Percentiles rank a stretch among this genome's conserved stretches.
Evolutionary conservation across 2,888 invertebrate species (phyloP).

Genomic region (Habroteleia sp.): DNA sequence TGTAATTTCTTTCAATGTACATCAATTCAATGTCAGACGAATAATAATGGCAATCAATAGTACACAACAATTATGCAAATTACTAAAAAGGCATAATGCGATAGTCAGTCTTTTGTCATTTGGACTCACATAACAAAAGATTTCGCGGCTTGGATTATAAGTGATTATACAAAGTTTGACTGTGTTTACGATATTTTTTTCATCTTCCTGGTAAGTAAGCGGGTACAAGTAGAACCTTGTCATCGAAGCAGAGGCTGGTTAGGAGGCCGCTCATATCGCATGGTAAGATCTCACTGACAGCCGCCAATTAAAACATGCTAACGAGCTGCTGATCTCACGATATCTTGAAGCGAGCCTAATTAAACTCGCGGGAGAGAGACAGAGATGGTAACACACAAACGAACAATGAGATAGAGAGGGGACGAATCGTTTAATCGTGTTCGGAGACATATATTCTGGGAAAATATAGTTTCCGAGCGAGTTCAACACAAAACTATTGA

Average conservation of each 20-base stretch:
- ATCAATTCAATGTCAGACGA: slow-evolving; percentile 26
- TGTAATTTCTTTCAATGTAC: no score
- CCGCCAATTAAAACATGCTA: slow-evolving; percentile 81
- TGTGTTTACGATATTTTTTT: slow-evolving; percentile 60
- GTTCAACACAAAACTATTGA: slow-evolving; percentile 62
- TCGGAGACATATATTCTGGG: slow-evolving; percentile 63
- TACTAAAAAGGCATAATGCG: not conserved
- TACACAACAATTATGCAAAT: slow-evolving; percentile 10
- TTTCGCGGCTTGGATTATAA: slow-evolving; percentile 54
- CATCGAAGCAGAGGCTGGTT: slow-evolving; percentile 73
- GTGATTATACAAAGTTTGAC: slow-evolving; percentile 57
- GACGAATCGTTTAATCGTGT: slow-evolving; percentile 60
- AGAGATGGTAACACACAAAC: slow-evolving; percentile 55
- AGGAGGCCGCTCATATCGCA: slow-evolving; percentile 74
- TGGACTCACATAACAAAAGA: slow-evolving; percentile 34
- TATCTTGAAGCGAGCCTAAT: slow-evolving; percentile 77
- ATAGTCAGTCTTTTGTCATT: slow-evolving; percentile 23
- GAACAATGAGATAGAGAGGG: slow-evolving; percentile 53
- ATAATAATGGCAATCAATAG: slow-evolving; percentile 26
- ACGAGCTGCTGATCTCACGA: slow-evolving; percentile 80
- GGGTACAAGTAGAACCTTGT: slow-evolving; percentile 73
- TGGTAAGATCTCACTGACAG: slow-evolving; percentile 78
- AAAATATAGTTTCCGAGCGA: slow-evolving; percentile 59
- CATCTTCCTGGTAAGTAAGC: slow-evolving; percentile 68
- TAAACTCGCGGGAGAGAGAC: slow-evolving; percentile 74